A percentile compares a stretch with the other conserved stretches of the same genome.
Conservation (phyloP, 1,140 invertebrate species). For the Sitodiplosis mosellana region DNA sequence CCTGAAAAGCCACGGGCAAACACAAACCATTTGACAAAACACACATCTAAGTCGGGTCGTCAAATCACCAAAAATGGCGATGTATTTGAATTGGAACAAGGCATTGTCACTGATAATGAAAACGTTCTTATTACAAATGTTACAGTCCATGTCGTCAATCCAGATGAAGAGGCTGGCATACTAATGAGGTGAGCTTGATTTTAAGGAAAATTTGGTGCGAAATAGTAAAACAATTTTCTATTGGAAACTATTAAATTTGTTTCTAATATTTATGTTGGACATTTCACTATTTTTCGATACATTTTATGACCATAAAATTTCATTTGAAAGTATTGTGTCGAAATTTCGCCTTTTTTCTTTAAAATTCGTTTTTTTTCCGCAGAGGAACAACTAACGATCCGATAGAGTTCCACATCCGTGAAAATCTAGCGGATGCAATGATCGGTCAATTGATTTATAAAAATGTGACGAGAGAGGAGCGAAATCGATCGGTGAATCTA, state of each 20-base stretch:
- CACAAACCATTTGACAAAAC: neutral
- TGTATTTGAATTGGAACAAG: constrained; percentile 5
- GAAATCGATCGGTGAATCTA: neutral
- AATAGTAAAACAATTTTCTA: constrained; percentile 10
- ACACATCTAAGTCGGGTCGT: neutral
- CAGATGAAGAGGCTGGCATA: constrained; percentile 43
- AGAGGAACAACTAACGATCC: constrained; percentile 42
- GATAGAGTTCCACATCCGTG: constrained; percentile 54
- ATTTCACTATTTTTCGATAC: too few relatives aligned
- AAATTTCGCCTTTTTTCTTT: too few relatives aligned
- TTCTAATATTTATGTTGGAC: too few relatives aligned
- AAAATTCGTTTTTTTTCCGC: constrained; percentile 13
- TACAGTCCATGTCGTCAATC: constrained; percentile 63
- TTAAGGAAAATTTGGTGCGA: constrained; percentile 3
- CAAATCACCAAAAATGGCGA: constrained; percentile 1
- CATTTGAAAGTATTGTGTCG: too few relatives aligned
- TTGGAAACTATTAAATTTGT: too few relatives aligned
- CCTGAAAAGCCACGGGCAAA: too few relatives aligned
- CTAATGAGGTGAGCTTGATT: constrained; percentile 42
- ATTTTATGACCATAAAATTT: too few relatives aligned
- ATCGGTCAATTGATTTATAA: constrained; percentile 53
- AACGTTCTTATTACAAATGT: constrained; percentile 56
- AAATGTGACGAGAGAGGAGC: constrained; percentile 27
- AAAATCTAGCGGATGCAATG: constrained; percentile 53
- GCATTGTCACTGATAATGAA: constrained; percentile 26